These are phyloP conservation scores for Montifringilla adamsi DNA, from an alignment of 2,113 vertebrate genomes.

Conservation along the genomic window DNA sequence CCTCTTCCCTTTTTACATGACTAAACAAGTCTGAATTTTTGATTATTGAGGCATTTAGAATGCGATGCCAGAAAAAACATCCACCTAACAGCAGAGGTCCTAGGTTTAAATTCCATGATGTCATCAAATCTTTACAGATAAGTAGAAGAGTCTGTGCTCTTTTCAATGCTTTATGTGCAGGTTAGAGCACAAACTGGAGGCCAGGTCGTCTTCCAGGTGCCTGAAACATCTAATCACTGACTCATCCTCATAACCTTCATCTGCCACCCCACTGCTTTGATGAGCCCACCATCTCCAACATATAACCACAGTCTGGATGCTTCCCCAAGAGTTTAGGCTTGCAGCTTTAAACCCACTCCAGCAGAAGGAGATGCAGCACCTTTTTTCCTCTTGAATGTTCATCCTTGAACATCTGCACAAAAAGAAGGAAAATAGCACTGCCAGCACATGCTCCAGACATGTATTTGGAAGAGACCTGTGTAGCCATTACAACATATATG, in stretches of 20 bases:
- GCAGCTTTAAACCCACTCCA: not conserved
- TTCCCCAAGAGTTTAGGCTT: not conserved
- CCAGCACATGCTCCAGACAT: not conserved
- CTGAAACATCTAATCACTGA: not conserved
- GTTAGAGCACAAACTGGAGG: not conserved
- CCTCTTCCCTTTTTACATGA: not conserved
- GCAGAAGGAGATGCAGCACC: not conserved
- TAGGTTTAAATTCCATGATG: not conserved
- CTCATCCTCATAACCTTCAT: not conserved
- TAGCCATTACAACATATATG: not conserved
- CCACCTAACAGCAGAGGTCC: not conserved
- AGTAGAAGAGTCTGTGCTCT: not conserved
- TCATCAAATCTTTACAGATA: not conserved
- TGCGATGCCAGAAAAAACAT: not conserved
- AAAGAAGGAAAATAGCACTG: not conserved
- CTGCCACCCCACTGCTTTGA: fast-evolving
- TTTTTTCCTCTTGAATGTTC: not conserved
- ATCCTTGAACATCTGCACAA: not conserved
- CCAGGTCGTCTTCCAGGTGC: not conserved
- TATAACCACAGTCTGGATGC: not conserved
- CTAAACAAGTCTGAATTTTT: not conserved
- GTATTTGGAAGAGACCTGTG: not conserved
- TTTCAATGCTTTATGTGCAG: not conserved
- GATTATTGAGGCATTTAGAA: not conserved
- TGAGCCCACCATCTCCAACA: not conserved